These are phyloP conservation scores for Carassius carassius DNA, from an alignment of 2,113 vertebrate species.

Conservation along the genomic window DNA sequence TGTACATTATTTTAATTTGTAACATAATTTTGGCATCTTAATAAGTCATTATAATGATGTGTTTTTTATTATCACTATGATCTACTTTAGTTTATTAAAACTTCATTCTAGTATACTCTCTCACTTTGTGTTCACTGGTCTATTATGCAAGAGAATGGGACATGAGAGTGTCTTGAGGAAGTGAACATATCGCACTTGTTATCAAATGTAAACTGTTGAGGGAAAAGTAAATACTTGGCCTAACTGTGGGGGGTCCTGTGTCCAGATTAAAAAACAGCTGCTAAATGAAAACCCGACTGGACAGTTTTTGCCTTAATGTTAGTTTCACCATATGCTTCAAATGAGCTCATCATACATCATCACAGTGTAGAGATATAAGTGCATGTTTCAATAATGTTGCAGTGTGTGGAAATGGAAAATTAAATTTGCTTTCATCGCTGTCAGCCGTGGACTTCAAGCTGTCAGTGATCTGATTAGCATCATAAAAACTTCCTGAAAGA, in stretches of 20 bases:
- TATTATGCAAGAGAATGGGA: conserved; percentile 26
- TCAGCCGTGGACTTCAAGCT: conserved; percentile 59
- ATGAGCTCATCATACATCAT: neutral
- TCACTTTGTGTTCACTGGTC: conserved; percentile 7
- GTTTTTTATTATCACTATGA: neutral
- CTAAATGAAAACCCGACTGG: conserved; percentile 23
- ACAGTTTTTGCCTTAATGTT: neutral
- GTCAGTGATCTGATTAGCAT: conserved; percentile 73
- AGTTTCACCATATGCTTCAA: conserved; percentile 18
- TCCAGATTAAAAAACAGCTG: conserved; percentile 22
- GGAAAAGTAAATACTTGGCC: conserved; percentile 35
- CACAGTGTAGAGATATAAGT: neutral
- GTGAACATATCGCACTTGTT: conserved; percentile 40
- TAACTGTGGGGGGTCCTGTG: conserved; percentile 33
- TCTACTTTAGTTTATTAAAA: neutral
- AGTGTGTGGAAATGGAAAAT: conserved; percentile 22
- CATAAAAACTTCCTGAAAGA: conserved; percentile 53
- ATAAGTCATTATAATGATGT: neutral
- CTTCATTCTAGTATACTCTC: neutral
- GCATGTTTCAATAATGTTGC: conserved; percentile 29
- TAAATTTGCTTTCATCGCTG: conserved; percentile 40
- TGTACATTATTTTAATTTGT: neutral
- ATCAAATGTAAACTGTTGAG: conserved; percentile 43
- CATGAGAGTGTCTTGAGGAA: conserved; percentile 20
- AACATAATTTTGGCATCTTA: neutral